These are phyloP conservation scores for Drosophila navojoa DNA, from an alignment of 1,140 invertebrate species.

Conservation along the genomic window DNA sequence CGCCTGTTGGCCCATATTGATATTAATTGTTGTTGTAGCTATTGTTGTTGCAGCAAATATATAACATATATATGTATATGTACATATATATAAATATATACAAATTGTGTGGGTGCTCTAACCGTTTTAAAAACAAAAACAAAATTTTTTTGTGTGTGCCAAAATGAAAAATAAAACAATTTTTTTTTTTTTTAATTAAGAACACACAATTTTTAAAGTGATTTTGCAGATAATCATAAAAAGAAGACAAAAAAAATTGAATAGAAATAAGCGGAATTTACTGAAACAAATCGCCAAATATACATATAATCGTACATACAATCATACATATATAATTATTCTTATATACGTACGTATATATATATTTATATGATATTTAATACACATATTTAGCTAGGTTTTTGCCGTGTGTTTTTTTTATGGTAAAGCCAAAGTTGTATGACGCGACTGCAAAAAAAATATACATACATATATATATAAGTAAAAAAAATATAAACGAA, in stretches of 20 bases:
- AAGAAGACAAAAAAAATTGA: constrained; percentile 44
- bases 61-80: neutral
- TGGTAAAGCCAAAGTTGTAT: constrained; percentile 67
- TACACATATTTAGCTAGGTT: constrained; percentile 18
- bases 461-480: constrained; percentile 8
- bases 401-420: constrained; percentile 29
- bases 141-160: constrained; percentile 50
- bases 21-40: constrained; percentile 50
- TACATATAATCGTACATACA: constrained; percentile 8
- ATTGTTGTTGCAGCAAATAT: constrained; percentile 21
- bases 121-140: constrained; percentile 41
- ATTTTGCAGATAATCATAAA: constrained; percentile 60
- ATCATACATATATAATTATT: neutral
- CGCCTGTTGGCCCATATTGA: constrained; percentile 62
- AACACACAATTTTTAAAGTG: constrained; percentile 59
- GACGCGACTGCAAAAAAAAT: constrained; percentile 47
- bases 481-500: constrained; percentile 28
- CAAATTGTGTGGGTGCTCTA: constrained; percentile 50
- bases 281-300: constrained; percentile 38
- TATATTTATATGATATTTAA: constrained; percentile 25
- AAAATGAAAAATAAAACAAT: constrained; percentile 27
- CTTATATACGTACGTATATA: constrained; percentile 2
- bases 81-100: constrained; percentile 1
- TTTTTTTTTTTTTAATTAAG: constrained; percentile 39
- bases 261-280: constrained; percentile 55